Base-by-base conservation (phyloP, 2,113 vertebrate genomes). In the Xiphophorus maculatus region DNA sequence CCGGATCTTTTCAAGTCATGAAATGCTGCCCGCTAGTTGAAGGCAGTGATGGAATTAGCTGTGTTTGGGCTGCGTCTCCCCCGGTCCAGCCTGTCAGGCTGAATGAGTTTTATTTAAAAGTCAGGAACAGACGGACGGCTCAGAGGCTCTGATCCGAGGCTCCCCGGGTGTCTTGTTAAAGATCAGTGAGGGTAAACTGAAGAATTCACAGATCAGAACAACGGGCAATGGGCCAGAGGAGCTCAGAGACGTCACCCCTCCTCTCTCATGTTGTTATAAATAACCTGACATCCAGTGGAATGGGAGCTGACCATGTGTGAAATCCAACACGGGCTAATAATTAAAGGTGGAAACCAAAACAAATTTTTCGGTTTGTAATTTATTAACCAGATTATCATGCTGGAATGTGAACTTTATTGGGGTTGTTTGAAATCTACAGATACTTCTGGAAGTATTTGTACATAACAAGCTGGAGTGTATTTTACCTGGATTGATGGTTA, bases 131-230 rank as follows among this genome's bases (percentile, higher is more conserved):
- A 87, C 27, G 1, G 79, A 81, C 66, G 69, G 74, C 68, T 78
- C 71, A 0, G 62, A 82, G 73, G 73, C 73, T 74, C 48, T 15
- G 48, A 54, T 74, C 65, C 15, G 5, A 62, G 42, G 40, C 74
- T 89, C 88, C 73, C 84, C 11, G 48, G 85, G 67, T 12, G 64
- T 69, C 78, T 89, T 89, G 84, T 88, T 90, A 88, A 90, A 84
- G 83, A 84, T 81, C 83, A 84, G 80, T 12, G 11, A 74, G 69
- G 77, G 80, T 76, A 74, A 86, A 91, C 66, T 63, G 72, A 65
- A 73, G 7, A 69, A 66, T 78, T 67, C 74, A 81, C 69, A 19
- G 74, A 78, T 68, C 48, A 48, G 60, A 80, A 33, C 35, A 44
- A 73, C 1, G 10, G 70, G 69, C 69, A 81, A 70, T 54, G 28